phyloP scores from a whole-genome alignment of 2,888 invertebrate species.

The Dolichopus griseipennis region DNA sequence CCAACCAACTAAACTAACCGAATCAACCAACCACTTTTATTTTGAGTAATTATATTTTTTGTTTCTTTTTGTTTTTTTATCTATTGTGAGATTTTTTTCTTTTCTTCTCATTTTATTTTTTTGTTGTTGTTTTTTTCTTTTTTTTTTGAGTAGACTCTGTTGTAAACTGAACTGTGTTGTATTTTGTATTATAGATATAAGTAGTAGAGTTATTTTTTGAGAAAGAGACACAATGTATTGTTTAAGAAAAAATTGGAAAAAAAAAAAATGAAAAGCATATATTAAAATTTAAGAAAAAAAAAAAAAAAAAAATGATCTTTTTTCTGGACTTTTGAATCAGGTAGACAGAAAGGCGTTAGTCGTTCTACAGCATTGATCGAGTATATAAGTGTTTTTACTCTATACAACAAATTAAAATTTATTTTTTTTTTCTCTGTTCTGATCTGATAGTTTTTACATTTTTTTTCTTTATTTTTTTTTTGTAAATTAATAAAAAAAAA shows the following conservation, averaged over 20 bases:
- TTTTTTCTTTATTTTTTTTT: background rate
- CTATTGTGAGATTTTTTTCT: constrained; percentile 10
- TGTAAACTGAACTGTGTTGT: no score
- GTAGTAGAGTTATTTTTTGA: constrained; percentile 9
- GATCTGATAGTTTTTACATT: background rate
- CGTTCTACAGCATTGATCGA: constrained; percentile 45
- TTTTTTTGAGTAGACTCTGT: constrained; percentile 15
- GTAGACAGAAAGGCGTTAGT: constrained; percentile 46
- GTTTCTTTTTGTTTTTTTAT: constrained; percentile 9
- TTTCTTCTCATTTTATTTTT: no score
- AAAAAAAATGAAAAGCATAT: background rate
- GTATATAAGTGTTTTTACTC: constrained; percentile 28
- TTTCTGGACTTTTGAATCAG: constrained; percentile 38
- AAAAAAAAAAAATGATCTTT: constrained; percentile 12
- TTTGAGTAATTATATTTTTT: constrained; percentile 10
- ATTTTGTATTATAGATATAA: constrained; percentile 15
- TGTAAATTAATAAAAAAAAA: background rate
- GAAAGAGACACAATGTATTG: background rate
- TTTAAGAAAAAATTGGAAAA: background rate
- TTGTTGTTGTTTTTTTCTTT: no score
- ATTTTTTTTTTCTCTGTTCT: background rate
- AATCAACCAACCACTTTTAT: background rate
- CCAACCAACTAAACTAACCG: background rate
- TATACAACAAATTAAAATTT: background rate
- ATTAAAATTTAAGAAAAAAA: background rate